phyloP scores from a whole-genome alignment of 2,797 vertebrate genomes.

The Hypotaenidia okinawae region DNA sequence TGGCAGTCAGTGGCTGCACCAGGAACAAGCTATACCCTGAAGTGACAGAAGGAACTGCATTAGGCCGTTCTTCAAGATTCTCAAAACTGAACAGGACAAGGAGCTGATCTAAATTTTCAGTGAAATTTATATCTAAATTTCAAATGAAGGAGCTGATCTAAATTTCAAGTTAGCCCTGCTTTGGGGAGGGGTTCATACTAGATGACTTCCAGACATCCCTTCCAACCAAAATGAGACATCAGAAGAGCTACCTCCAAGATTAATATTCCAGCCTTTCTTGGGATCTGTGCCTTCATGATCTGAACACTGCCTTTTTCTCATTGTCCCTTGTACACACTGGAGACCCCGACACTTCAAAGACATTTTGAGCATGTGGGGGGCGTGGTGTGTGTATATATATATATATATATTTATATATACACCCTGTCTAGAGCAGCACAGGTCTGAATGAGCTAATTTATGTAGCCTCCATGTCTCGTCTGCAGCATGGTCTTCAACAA shows the following conservation, averaged over 20 bases:
- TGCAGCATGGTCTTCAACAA: background rate
- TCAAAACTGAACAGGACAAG: background rate
- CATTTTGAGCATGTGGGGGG: background rate
- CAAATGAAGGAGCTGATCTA: background rate
- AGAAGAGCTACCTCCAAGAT: background rate
- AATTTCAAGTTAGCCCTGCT: background rate
- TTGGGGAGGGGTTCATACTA: background rate
- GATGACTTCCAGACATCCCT: background rate
- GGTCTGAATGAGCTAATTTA: background rate
- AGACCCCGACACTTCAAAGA: background rate
- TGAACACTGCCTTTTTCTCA: background rate
- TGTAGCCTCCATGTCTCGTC: fast-evolving
- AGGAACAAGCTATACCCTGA: background rate
- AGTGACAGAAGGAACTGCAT: background rate
- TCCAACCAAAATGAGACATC: background rate
- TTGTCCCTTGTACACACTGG: background rate
- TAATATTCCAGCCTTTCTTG: background rate
- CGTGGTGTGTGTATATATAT: fast-evolving
- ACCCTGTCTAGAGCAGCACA: background rate
- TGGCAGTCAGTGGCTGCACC: background rate
- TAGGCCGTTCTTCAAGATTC: background rate
- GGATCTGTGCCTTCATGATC: background rate
- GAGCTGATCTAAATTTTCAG: background rate
- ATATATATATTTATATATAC: fast-evolving
- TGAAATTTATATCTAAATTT: background rate